Evolutionary conservation across 2,888 invertebrate genomes (phyloP).

Genomic region (Drosophila rubida): DNA sequence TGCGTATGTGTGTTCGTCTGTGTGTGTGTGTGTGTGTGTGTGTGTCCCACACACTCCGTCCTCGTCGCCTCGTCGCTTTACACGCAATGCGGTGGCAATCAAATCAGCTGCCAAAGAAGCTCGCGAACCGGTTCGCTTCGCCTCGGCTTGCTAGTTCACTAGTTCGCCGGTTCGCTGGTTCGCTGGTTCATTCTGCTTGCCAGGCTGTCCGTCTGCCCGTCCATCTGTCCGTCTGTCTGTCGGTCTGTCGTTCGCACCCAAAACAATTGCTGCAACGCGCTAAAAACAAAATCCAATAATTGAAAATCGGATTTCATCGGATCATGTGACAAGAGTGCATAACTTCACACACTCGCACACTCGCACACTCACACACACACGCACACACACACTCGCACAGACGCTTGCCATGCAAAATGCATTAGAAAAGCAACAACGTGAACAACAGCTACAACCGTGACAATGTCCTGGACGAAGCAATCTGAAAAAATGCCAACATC

Average conservation of each 20-base stretch:
- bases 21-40: neutral
- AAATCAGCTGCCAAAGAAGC: conserved; percentile 42
- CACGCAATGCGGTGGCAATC: conserved; percentile 29
- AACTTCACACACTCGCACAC: conserved; percentile 7
- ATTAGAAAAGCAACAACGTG: conserved; percentile 57
- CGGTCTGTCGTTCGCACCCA: neutral
- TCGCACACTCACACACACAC: neutral
- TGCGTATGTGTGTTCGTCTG: neutral
- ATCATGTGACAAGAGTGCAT: conserved; percentile 36
- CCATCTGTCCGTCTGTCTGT: neutral
- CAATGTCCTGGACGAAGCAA: conserved; percentile 23
- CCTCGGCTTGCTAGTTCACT: neutral
- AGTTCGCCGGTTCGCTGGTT: neutral
- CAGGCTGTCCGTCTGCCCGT: no score
- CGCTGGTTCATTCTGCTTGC: neutral
- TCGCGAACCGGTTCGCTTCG: neutral
- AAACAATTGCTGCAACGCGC: conserved; percentile 37
- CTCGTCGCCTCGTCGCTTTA: neutral
- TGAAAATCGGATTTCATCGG: conserved; percentile 62
- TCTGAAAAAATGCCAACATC: conserved; percentile 58
- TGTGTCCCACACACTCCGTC: neutral
- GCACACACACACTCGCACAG: neutral
- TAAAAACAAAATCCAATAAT: conserved; percentile 81
- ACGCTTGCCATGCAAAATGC: conserved; percentile 37
- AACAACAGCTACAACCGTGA: conserved; percentile 26